Evolutionary conservation across 2,797 vertebrate genomes (phyloP).

Genomic region (Premnoplex brunnescens): DNA sequence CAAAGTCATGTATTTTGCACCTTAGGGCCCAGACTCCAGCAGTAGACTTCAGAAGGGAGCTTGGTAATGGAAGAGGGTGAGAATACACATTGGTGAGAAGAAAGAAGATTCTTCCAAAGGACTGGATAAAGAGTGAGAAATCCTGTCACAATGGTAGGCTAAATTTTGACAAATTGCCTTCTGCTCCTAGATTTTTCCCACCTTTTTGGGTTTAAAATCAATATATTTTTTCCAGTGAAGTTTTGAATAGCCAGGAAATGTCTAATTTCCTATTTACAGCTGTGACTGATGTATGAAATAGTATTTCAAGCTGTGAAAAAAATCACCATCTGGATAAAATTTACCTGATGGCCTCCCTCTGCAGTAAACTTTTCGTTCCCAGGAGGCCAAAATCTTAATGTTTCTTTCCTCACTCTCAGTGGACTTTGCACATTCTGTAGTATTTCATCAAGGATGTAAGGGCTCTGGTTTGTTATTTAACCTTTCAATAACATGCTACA

Average conservation of each 20-base stretch:
- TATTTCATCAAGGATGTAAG: background rate
- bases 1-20: background rate
- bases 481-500: background rate
- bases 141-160: background rate
- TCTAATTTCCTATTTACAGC: background rate
- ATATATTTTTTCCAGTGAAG: background rate
- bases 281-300: background rate
- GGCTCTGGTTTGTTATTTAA: background rate
- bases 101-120: background rate
- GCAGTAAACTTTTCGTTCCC: background rate
- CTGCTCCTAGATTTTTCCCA: background rate
- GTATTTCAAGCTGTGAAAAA: conserved; percentile 4
- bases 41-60: background rate
- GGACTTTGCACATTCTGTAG: background rate
- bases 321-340: background rate
- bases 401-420: background rate
- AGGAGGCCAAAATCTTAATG: background rate
- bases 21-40: background rate
- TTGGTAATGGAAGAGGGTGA: background rate
- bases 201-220: background rate
- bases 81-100: background rate
- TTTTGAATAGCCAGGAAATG: background rate
- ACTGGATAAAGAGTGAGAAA: background rate
- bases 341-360: background rate
- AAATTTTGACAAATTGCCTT: background rate